Evolutionary conservation across 2,797 vertebrate genomes (phyloP).

Genomic region (Macropodus opercularis): DNA sequence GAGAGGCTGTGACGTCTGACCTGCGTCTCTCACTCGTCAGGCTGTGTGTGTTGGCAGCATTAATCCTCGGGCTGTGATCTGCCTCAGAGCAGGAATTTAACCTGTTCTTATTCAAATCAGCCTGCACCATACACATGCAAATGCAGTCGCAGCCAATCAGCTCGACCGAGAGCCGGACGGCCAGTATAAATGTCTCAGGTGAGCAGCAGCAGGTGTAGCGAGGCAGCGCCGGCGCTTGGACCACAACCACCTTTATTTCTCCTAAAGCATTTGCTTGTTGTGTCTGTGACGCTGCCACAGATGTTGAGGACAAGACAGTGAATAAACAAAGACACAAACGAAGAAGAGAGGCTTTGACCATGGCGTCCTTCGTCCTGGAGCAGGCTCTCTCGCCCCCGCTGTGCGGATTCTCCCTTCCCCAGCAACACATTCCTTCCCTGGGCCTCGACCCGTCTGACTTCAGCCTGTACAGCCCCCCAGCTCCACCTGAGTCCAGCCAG

Average conservation of each 20-base stretch:
- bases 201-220: constrained; percentile 51
- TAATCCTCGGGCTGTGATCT: constrained; percentile 23
- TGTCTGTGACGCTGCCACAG: background rate
- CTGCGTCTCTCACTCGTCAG: no score
- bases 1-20: constrained; percentile 17
- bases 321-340: background rate
- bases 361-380: constrained; percentile 87
- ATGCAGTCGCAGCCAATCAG: constrained; percentile 50
- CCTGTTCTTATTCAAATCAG: constrained; percentile 60
- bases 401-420: constrained; percentile 65
- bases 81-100: constrained; percentile 31
- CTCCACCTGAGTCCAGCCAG: constrained; percentile 72
- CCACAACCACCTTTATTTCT: background rate
- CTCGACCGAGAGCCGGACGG: constrained; percentile 12
- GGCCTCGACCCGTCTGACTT: constrained; percentile 88
- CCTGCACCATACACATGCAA: background rate
- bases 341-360: constrained; percentile 50
- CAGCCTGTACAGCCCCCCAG: constrained; percentile 88
- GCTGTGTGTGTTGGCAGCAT: constrained; percentile 1
- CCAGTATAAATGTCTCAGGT: constrained; percentile 56
- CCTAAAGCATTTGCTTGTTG: background rate
- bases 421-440: constrained; percentile 84
- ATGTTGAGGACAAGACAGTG: background rate
- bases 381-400: constrained; percentile 78
- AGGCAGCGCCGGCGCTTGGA: no score